These are phyloP conservation scores for Pollicipes pollicipes DNA, from an alignment of 1,140 invertebrate genomes.

Conservation along the genomic window DNA sequence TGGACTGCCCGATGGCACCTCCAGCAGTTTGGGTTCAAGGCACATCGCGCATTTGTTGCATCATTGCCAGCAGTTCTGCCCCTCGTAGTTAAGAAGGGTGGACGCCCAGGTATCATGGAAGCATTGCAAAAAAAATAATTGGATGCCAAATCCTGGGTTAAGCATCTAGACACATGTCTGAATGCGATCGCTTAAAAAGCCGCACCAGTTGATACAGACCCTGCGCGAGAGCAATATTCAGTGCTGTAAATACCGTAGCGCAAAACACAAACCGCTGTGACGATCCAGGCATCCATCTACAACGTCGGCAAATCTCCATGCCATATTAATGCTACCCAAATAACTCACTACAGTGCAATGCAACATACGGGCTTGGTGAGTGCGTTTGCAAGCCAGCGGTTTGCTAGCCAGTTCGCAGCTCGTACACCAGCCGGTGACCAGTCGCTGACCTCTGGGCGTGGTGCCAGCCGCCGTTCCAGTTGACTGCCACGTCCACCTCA, in stretches of 20 bases:
- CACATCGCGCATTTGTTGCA: not conserved
- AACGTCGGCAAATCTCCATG: too few species aligned
- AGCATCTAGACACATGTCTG: too few species aligned
- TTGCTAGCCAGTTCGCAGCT: not conserved
- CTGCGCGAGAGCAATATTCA: too few species aligned
- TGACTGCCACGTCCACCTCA: conserved; percentile 41
- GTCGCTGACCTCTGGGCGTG: conserved; percentile 52
- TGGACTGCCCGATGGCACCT: not conserved
- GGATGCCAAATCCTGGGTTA: too few species aligned
- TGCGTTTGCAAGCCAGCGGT: conserved; percentile 1
- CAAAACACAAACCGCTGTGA: too few species aligned
- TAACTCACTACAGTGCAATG: conserved; percentile 4
- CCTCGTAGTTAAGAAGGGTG: not conserved
- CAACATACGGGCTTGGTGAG: conserved; percentile 8
- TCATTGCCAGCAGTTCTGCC: not conserved
- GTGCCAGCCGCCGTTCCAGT: conserved; percentile 76
- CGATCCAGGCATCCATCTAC: too few species aligned
- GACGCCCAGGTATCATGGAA: conserved; percentile 11
- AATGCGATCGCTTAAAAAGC: not conserved
- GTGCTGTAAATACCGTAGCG: too few species aligned
- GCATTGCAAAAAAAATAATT: too few species aligned
- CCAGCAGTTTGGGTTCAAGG: too few species aligned
- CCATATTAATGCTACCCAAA: too few species aligned
- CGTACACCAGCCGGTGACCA: not conserved
- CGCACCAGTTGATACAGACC: too few species aligned